Conservation (phyloP, 2,888 invertebrate genomes). For the Limnephilus marmoratus region DNA sequence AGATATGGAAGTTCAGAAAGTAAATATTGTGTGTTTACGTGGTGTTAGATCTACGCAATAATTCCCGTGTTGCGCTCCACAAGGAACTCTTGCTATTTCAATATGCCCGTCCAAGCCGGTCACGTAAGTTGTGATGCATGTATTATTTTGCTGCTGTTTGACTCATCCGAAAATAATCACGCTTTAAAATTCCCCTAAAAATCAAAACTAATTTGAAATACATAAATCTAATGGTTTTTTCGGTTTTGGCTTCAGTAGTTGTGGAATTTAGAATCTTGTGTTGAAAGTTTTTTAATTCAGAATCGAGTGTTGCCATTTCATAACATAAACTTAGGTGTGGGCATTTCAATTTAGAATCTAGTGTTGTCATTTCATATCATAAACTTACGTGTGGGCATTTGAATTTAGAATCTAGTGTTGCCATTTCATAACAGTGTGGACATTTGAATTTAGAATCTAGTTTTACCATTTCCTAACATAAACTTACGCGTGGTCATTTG, state of each 20-base stretch:
- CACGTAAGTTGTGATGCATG: constrained; percentile 63
- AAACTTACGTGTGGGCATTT: not conserved
- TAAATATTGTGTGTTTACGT: constrained; percentile 44
- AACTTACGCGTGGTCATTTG: not conserved
- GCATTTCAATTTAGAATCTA: constrained; percentile 14
- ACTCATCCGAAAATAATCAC: constrained; percentile 39
- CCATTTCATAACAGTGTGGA: too few relatives aligned
- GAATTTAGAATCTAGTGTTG: not conserved
- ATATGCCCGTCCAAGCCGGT: constrained; percentile 64
- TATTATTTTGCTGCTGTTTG: constrained; percentile 47
- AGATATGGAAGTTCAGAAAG: not conserved
- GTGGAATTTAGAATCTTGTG: not conserved
- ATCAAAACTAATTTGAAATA: constrained; percentile 17
- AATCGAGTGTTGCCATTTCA: not conserved
- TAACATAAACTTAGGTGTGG: too few relatives aligned
- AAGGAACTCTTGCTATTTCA: constrained; percentile 63
- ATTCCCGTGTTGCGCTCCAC: constrained; percentile 59
- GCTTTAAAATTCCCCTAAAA: not conserved
- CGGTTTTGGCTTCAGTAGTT: constrained; percentile 25
- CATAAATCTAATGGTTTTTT: constrained; percentile 3
- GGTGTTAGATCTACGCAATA: constrained; percentile 60
- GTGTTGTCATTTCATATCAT: not conserved
- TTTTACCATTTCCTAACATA: not conserved
- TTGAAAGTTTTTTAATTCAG: not conserved
- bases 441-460: not conserved